Conservation (phyloP, 2,888 invertebrate species). For the Gryllus longicercus region DNA sequence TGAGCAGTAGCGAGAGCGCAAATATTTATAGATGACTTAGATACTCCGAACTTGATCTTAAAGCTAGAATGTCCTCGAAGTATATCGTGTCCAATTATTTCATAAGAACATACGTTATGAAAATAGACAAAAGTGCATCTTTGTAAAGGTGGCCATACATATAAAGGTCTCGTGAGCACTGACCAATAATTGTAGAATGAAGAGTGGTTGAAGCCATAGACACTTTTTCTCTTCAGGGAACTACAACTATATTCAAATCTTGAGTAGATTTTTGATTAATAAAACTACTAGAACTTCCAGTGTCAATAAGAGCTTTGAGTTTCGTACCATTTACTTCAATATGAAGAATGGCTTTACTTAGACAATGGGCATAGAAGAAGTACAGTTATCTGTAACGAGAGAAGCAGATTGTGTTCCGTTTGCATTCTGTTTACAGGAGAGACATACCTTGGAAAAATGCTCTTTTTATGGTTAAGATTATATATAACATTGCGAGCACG, state of each 20-base stretch:
- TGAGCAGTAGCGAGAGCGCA: not conserved
- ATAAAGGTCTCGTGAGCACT: not conserved
- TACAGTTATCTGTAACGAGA: not conserved
- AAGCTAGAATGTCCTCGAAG: not conserved
- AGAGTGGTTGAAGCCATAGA: constrained; percentile 20
- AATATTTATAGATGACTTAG: not conserved
- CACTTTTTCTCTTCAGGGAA: not conserved
- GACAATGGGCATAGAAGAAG: not conserved
- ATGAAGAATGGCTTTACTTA: no score
- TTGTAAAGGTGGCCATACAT: not conserved
- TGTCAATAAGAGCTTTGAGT: constrained; percentile 21
- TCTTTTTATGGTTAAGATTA: not conserved
- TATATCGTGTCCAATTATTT: constrained; percentile 21
- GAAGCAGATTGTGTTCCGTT: not conserved
- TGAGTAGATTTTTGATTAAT: constrained; percentile 11
- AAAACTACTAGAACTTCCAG: not conserved
- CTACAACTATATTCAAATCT: not conserved
- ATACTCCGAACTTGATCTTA: constrained; percentile 20
- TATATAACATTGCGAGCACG: not conserved
- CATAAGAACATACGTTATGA: not conserved
- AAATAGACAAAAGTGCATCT: not conserved
- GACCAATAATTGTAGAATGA: not conserved
- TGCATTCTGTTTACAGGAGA: not conserved
- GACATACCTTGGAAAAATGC: not conserved
- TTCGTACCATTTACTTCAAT: constrained; percentile 11